These are phyloP conservation scores for Cydia amplana DNA, from an alignment of 1,140 invertebrate genomes.

Conservation along the genomic window DNA sequence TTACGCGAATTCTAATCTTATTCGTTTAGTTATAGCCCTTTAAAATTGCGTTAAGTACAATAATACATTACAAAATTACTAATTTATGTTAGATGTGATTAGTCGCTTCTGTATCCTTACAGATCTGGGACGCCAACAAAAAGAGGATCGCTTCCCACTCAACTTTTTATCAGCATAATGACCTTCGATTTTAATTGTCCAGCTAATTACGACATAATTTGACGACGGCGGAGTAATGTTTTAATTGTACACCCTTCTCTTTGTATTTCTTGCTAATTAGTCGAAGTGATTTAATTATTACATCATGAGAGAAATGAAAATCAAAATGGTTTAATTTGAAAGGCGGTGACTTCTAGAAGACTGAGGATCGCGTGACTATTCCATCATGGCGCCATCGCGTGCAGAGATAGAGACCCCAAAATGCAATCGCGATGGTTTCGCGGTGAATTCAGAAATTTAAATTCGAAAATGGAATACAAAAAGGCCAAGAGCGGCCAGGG, in stretches of 20 bases:
- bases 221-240: slow-evolving; percentile 68
- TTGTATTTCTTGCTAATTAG: slow-evolving; percentile 62
- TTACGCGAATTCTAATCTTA: too few relatives aligned
- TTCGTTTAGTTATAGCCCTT: too few relatives aligned
- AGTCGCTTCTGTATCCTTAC: slow-evolving; percentile 42
- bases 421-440: slow-evolving; percentile 52
- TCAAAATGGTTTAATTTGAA: slow-evolving; percentile 47
- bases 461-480: slow-evolving; percentile 64
- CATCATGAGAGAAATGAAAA: slow-evolving; percentile 44
- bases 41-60: too few relatives aligned
- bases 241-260: slow-evolving; percentile 68
- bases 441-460: slow-evolving; percentile 53
- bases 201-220: slow-evolving; percentile 72
- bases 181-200: slow-evolving; percentile 69
- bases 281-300: slow-evolving; percentile 58
- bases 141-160: slow-evolving; percentile 64
- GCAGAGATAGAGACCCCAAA: slow-evolving; percentile 31
- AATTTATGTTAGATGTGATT: not conserved
- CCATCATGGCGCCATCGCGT: slow-evolving; percentile 50
- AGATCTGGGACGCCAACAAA: slow-evolving; percentile 52
- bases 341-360: slow-evolving; percentile 38
- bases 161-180: slow-evolving; percentile 66
- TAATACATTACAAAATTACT: not conserved
- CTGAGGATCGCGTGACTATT: slow-evolving; percentile 47
- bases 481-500: slow-evolving; percentile 54